These are phyloP conservation scores for Polymixis flavicincta DNA, from an alignment of 2,888 invertebrate genomes.

Conservation along the genomic window DNA sequence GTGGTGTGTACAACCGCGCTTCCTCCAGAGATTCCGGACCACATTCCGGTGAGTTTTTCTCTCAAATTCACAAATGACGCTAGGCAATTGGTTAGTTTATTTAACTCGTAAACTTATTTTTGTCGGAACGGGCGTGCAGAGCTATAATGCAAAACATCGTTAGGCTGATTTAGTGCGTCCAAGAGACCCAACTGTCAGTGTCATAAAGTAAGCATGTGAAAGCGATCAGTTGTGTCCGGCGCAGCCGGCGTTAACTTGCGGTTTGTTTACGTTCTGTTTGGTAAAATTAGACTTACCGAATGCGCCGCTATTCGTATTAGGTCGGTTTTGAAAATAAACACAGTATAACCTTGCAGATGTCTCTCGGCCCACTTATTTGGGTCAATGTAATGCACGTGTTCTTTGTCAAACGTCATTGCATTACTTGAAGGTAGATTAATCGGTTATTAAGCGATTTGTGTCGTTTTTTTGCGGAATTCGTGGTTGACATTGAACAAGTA, in stretches of 20 bases:
- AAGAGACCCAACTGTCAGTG: conserved; percentile 78
- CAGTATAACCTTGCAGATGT: conserved; percentile 86
- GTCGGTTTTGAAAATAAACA: conserved; percentile 89
- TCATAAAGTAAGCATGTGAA: conserved; percentile 81
- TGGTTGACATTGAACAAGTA: conserved; percentile 54
- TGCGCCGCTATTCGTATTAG: conserved; percentile 86
- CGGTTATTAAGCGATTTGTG: conserved; percentile 57
- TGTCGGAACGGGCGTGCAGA: conserved; percentile 73
- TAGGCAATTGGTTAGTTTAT: conserved; percentile 66
- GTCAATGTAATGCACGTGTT: conserved; percentile 88
- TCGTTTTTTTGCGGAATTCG: conserved; percentile 51
- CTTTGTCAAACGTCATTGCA: conserved; percentile 80
- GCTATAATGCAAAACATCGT: conserved; percentile 75
- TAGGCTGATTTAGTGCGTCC: conserved; percentile 80
- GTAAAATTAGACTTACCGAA: conserved; percentile 87
- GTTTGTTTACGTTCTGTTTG: conserved; percentile 89
- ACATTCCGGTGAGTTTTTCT: conserved; percentile 85
- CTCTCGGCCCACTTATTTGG: conserved; percentile 85
- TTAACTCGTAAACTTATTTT: conserved; percentile 83
- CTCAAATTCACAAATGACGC: conserved; percentile 58
- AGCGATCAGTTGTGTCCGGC: conserved; percentile 76
- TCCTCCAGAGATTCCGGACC: conserved; percentile 89
- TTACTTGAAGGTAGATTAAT: conserved; percentile 69
- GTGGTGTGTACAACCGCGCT: conserved; percentile 91
- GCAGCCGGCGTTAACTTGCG: conserved; percentile 78